These are phyloP conservation scores for Euphydryas editha DNA, from an alignment of 2,888 invertebrate species.

Conservation along the genomic window DNA sequence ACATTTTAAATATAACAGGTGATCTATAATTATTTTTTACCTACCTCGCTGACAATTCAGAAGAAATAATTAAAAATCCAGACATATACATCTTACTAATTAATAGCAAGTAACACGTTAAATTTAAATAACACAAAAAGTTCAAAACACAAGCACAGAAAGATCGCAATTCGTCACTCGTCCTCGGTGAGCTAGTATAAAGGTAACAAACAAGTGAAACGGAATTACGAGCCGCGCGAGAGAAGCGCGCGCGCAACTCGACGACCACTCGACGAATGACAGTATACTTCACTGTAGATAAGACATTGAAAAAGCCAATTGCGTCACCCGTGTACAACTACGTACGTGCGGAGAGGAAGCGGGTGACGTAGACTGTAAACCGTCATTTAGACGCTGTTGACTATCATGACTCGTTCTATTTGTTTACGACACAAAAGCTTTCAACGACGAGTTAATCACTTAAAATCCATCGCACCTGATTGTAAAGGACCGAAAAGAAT, in stretches of 20 bases:
- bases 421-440: slow-evolving; percentile 62
- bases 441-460: slow-evolving; percentile 38
- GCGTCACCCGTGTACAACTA: slow-evolving; percentile 79
- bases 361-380: slow-evolving; percentile 71
- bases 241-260: slow-evolving; percentile 76
- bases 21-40: slow-evolving; percentile 55
- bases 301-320: slow-evolving; percentile 84
- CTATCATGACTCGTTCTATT: slow-evolving; percentile 66
- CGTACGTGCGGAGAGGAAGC: slow-evolving; percentile 79
- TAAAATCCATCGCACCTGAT: slow-evolving; percentile 23
- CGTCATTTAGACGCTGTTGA: slow-evolving; percentile 74
- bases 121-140: slow-evolving; percentile 68
- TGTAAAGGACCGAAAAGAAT: slow-evolving; percentile 3
- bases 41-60: slow-evolving; percentile 77
- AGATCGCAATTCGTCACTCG: slow-evolving; percentile 76
- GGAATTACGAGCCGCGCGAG: slow-evolving; percentile 66
- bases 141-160: slow-evolving; percentile 77
- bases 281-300: slow-evolving; percentile 80
- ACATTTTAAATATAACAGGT: slow-evolving; percentile 49
- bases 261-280: slow-evolving; percentile 78
- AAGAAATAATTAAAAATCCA: slow-evolving; percentile 76
- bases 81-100: slow-evolving; percentile 73
- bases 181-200: slow-evolving; percentile 75
- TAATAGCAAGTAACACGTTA: slow-evolving; percentile 53
- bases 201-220: slow-evolving; percentile 68